Conservation (phyloP, 2,888 invertebrate genomes). For the Spisula solida region DNA sequence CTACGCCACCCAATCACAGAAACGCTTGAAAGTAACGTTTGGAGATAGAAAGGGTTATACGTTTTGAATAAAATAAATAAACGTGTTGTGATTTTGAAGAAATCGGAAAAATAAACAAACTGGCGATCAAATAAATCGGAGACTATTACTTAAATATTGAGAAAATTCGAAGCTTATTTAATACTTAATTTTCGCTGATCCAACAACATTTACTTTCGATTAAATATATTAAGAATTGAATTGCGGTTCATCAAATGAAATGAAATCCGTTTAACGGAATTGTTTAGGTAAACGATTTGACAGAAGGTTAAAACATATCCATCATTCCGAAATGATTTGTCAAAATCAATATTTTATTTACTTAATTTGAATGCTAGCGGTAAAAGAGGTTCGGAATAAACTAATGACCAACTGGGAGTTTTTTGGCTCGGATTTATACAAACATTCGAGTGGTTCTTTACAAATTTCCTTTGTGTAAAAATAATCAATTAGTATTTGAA, state of each 20-base stretch:
- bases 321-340: constrained; percentile 20
- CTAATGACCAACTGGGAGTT: not conserved
- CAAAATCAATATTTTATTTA: constrained; percentile 31
- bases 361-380: not conserved
- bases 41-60: not conserved
- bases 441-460: not conserved
- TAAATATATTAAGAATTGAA: constrained; percentile 64
- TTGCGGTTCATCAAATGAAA: constrained; percentile 56
- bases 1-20: constrained; percentile 39
- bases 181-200: constrained; percentile 60
- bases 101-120: constrained; percentile 25
- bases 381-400: not conserved
- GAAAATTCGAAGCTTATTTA: constrained; percentile 65
- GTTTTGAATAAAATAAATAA: not conserved
- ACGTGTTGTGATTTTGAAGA: constrained; percentile 26
- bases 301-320: not conserved
- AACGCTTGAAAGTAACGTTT: constrained; percentile 4
- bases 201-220: constrained; percentile 37
- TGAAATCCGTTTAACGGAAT: constrained; percentile 49
- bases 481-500: not conserved
- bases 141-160: constrained; percentile 57
- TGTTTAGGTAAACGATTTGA: constrained; percentile 47
- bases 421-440: not conserved
- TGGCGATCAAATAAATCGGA: constrained; percentile 39
- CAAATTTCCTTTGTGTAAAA: not conserved